Evolutionary conservation across 2,797 vertebrate genomes (phyloP), one percentile per base, ranked within the genome.

Genomic region (Peromyscus nudipes): DNA sequence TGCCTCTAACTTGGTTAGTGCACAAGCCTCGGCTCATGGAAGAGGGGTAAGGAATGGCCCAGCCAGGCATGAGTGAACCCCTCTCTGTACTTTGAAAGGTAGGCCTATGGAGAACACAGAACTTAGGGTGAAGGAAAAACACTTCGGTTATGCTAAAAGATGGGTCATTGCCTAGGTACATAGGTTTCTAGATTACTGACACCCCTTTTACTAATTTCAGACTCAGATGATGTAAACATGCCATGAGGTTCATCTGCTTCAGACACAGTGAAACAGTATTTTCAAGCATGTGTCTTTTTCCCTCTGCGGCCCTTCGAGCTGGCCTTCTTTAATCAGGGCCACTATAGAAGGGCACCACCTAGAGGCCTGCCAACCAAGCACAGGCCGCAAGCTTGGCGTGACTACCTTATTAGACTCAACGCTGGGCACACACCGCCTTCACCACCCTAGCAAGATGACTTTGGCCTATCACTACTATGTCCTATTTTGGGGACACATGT

Each of bases 131-230:
- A 84, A 87, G 21, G 12, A 79, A 80, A 2, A 13, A 69, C 2
- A 82, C 37, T 43, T 40, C 23, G 5, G 34, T n/a, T 91, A 19
- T 80, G 62, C 93, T n/a, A 34, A 92, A 80, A 90, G 23, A 34
- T 4, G 23, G 16, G 8, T 60, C 1, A 0, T 0, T 46, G n/a
- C 81, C 23, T 64, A 9, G n/a, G 1, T 80, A 65, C 0, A 12
- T 71, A 13, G 40, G 0, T 88, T 92, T 92, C 86, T 94, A 71
- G 14, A 77, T 94, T 62, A 40, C 94, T 95, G 89, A 31, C 37
- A 92, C 19, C n/a, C 40, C 4, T 27, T 8, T 31, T 60, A 21
- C 23, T 90, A 52, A 90, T 57, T 91, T 40, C 76, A 91, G 6
- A 65, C 34, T 95, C 91, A 82, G 13, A 79, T 71, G 60, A 81